Conservation (phyloP, 2,888 invertebrate genomes). For the Himalopsyche tibetana region DNA sequence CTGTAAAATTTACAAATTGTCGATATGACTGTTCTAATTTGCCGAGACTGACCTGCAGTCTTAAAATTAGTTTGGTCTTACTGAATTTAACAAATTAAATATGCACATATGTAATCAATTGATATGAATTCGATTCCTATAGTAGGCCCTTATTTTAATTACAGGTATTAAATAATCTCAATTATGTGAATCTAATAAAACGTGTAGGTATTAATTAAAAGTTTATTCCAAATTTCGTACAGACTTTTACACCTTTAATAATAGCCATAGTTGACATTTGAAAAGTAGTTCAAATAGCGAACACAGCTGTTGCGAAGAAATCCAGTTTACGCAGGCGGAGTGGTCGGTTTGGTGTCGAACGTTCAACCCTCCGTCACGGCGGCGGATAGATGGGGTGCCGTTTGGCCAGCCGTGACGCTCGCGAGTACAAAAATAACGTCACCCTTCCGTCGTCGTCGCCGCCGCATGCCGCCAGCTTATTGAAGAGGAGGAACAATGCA, state of each 20-base stretch:
- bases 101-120: too few relatives aligned
- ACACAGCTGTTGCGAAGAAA: slow-evolving; percentile 17
- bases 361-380: slow-evolving; percentile 26
- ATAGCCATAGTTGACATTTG: background rate
- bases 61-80: too few relatives aligned
- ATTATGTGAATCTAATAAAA: too few relatives aligned
- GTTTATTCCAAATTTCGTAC: background rate
- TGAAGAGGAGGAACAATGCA: slow-evolving; percentile 2
- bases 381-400: slow-evolving; percentile 9
- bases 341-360: slow-evolving; percentile 9
- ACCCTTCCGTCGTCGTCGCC: background rate
- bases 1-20: too few relatives aligned
- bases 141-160: too few relatives aligned
- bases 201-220: background rate
- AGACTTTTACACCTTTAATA: background rate
- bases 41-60: too few relatives aligned
- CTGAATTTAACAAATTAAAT: too few relatives aligned
- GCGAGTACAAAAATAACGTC: background rate
- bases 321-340: background rate
- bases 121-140: too few relatives aligned
- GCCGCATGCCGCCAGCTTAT: background rate
- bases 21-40: too few relatives aligned
- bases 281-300: background rate
- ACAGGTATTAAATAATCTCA: too few relatives aligned
- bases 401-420: slow-evolving; percentile 6